Evolutionary conservation across 2,113 vertebrate genomes (phyloP).

Genomic region (Hydropotes inermis): DNA sequence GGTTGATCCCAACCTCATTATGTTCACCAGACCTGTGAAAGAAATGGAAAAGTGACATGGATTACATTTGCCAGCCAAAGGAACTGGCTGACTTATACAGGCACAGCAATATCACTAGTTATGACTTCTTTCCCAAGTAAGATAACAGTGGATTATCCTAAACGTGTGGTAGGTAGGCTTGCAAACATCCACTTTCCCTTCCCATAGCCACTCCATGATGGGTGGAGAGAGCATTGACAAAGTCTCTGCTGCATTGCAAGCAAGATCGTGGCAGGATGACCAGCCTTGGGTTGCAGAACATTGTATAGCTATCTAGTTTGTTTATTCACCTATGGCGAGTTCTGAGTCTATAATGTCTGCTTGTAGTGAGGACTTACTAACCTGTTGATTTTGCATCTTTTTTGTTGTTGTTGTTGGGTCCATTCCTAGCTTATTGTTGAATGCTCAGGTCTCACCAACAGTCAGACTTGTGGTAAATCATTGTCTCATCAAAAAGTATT

Average conservation of each 20-base stretch:
- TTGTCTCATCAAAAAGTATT: slow-evolving; percentile 43
- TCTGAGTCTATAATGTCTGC: not conserved
- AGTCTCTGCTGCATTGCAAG: not conserved
- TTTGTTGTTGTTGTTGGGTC: not conserved
- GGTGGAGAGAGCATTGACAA: not conserved
- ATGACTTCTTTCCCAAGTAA: not conserved
- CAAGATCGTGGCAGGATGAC: not conserved
- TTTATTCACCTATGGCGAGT: not conserved
- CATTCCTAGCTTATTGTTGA: not conserved
- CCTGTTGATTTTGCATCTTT: not conserved
- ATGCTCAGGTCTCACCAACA: not conserved
- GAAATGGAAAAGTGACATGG: not conserved
- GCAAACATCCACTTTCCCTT: not conserved
- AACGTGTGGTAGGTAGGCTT: not conserved
- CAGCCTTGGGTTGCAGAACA: not conserved
- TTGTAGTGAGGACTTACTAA: not conserved
- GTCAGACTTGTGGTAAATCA: not conserved
- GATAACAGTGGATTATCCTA: not conserved
- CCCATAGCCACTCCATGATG: not conserved
- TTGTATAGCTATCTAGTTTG: not conserved
- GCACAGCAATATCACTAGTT: not conserved
- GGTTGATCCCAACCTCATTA: not conserved
- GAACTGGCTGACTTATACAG: not conserved
- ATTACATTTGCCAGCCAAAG: not conserved
- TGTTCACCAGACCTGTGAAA: not conserved